Evolutionary conservation across 2,888 invertebrate species (phyloP).

Genomic region (Agriopis aurantiaria): DNA sequence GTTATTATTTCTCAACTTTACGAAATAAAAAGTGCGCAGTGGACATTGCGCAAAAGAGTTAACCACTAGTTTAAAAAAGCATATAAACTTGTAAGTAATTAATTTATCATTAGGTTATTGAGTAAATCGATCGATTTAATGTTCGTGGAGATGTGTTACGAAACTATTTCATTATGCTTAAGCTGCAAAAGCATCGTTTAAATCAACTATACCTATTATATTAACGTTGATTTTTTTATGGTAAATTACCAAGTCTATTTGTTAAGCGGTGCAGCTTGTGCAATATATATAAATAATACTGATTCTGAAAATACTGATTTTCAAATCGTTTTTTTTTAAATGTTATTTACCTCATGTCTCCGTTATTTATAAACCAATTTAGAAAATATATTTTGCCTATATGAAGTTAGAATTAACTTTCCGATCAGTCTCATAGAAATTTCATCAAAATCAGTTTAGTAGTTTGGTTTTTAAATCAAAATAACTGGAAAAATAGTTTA

Average conservation of each 20-base stretch:
- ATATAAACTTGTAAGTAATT: conserved; percentile 1
- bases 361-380: no score
- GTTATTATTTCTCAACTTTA: neutral
- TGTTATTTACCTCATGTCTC: no score
- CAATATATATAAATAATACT: no score
- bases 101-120: conserved; percentile 7
- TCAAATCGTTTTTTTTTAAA: no score
- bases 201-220: neutral
- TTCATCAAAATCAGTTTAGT: no score
- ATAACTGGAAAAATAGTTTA: no score
- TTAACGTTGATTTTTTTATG: neutral
- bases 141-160: neutral
- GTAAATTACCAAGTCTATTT: neutral
- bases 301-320: no score
- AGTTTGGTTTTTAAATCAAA: no score
- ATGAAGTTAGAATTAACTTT: no score
- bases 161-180: neutral
- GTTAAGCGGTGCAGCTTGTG: neutral
- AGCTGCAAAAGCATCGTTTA: conserved; percentile 1
- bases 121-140: neutral
- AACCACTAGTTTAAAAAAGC: neutral
- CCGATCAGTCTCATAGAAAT: no score
- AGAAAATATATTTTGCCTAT: no score
- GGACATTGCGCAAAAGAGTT: neutral
- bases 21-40: neutral